Conservation (phyloP, 2,113 vertebrate genomes). For the Thalassoma bifasciatum region DNA sequence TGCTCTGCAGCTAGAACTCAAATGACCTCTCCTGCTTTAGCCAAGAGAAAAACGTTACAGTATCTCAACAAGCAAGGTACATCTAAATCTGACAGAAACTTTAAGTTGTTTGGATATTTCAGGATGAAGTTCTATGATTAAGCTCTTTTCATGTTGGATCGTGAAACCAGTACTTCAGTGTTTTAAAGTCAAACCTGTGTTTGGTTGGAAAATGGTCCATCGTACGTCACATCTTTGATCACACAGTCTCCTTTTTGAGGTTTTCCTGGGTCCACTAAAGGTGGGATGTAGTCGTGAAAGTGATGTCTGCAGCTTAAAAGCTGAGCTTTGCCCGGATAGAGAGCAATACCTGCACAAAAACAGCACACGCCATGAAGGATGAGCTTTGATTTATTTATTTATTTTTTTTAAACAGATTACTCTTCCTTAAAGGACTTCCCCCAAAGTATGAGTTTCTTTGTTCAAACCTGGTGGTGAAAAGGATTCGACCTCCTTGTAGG, state of each 20-base stretch:
- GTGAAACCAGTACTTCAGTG: not conserved
- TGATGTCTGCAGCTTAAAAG: constrained; percentile 93
- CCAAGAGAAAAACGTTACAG: too few species aligned
- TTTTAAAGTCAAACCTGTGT: constrained; percentile 84
- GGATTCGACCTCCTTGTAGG: constrained; percentile 93
- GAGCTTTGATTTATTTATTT: too few species aligned
- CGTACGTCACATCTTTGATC: constrained; percentile 87
- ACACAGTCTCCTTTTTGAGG: constrained; percentile 85
- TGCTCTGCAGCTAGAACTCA: too few species aligned
- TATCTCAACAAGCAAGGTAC: too few species aligned
- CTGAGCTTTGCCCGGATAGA: constrained; percentile 90
- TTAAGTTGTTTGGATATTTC: too few species aligned
- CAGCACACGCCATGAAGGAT: too few species aligned
- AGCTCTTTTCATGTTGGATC: not conserved
- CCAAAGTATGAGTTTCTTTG: too few species aligned
- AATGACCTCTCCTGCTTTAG: too few species aligned
- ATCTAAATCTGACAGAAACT: too few species aligned
- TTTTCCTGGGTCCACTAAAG: constrained; percentile 85
- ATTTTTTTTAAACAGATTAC: too few species aligned
- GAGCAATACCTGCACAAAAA: constrained; percentile 89
- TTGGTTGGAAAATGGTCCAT: constrained; percentile 88
- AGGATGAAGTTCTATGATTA: too few species aligned
- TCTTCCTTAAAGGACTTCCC: too few species aligned
- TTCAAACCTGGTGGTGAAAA: constrained; percentile 91
- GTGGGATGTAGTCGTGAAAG: constrained; percentile 89